Evolutionary conservation across 30 jellyfish, hydroid and myxozoan genomes (phyloP).

Genomic region (Aurelia coerulea): DNA sequence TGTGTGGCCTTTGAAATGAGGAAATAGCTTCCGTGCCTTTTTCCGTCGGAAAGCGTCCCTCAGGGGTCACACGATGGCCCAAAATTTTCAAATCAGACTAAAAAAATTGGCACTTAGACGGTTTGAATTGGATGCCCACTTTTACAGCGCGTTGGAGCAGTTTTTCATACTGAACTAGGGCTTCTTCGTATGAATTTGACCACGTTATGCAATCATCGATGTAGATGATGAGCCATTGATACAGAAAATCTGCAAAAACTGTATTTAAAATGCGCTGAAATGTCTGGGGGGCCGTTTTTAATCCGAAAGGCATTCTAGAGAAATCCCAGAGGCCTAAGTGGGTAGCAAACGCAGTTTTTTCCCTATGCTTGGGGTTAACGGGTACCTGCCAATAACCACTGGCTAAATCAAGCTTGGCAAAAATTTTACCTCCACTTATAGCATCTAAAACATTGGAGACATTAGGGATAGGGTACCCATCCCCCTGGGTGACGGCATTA

Average conservation of each 20-base stretch:
- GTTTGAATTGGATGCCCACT: constrained; percentile 36
- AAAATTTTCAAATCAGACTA: constrained; percentile 16
- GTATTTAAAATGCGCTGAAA: constrained; percentile 23
- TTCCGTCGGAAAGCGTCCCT: constrained; percentile 35
- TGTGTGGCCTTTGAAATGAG: background rate
- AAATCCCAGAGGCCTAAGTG: constrained; percentile 30
- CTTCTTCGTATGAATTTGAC: constrained; percentile 39
- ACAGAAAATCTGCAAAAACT: constrained; percentile 1
- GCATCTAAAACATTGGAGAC: constrained; percentile 18
- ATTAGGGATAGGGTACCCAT: constrained; percentile 36
- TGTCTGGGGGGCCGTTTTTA: constrained; percentile 26
- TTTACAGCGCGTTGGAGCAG: constrained; percentile 17
- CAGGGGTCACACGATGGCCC: constrained; percentile 36
- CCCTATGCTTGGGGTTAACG: constrained; percentile 17
- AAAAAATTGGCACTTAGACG: constrained; percentile 48
- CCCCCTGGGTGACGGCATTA: constrained; percentile 31
- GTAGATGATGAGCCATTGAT: constrained; percentile 31
- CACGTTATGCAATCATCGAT: constrained; percentile 51
- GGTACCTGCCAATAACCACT: constrained; percentile 36
- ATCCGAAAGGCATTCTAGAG: constrained; percentile 40
- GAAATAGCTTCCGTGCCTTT: constrained; percentile 26
- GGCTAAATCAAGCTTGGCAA: constrained; percentile 9
- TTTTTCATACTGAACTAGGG: constrained; percentile 12
- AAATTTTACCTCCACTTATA: background rate
- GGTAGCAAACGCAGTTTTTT: constrained; percentile 39